Conservation (phyloP, 1,140 invertebrate species). For the Euwallacea similis region DNA sequence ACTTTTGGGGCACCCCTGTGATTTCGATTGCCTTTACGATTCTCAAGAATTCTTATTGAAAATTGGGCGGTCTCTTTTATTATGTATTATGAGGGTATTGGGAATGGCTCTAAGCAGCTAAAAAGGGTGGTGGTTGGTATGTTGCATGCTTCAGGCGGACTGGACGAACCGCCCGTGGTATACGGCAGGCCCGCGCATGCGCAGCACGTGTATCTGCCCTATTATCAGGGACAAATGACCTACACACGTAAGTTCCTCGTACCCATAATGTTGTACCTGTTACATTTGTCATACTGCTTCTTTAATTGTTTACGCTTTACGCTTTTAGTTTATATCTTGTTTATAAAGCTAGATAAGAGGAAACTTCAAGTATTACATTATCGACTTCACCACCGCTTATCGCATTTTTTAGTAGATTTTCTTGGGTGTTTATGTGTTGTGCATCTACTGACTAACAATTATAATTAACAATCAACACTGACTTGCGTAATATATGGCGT, state of each 20-base stretch:
- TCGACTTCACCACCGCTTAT: conserved; percentile 1
- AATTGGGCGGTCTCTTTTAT: too few species aligned
- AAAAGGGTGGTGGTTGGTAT: conserved; percentile 49
- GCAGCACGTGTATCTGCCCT: conserved; percentile 78
- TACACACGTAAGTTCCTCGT: conserved; percentile 70
- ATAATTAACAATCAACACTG: conserved; percentile 12
- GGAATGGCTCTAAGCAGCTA: conserved; percentile 4
- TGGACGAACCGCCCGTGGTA: conserved; percentile 53
- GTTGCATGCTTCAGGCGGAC: conserved; percentile 53
- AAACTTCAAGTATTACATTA: not conserved
- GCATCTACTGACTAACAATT: not conserved
- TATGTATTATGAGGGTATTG: too few species aligned
- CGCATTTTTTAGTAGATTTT: not conserved
- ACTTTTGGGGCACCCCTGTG: too few species aligned
- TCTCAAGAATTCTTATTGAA: too few species aligned
- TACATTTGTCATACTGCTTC: too few species aligned
- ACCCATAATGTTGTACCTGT: too few species aligned
- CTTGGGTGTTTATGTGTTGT: too few species aligned
- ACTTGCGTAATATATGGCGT: conserved; percentile 22
- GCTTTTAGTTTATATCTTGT: too few species aligned
- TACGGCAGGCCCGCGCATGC: conserved; percentile 72
- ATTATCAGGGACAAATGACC: conserved; percentile 76
- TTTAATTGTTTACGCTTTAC: too few species aligned
- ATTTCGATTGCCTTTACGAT: too few species aligned
- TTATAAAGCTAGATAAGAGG: not conserved